Evolutionary conservation across 2,888 invertebrate genomes (phyloP).

Genomic region (Stenoptilia bipunctidactyla): DNA sequence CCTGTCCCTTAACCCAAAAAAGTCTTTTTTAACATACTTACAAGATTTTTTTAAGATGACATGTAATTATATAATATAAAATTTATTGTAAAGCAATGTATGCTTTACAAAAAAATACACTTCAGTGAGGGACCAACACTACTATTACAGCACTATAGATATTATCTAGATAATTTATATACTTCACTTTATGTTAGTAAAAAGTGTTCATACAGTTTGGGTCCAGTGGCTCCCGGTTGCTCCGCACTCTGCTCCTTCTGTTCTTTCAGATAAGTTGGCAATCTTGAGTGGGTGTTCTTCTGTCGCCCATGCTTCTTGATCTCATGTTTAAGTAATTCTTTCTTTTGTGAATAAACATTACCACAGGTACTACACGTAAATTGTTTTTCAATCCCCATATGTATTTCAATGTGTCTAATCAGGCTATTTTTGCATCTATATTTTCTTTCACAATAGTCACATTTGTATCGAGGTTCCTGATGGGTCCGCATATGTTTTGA

Average conservation of each 20-base stretch:
- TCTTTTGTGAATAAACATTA: background rate
- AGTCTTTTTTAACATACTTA: too few species aligned
- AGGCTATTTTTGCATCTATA: constrained; percentile 33
- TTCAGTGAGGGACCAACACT: too few species aligned
- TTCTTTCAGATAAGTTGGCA: constrained; percentile 27
- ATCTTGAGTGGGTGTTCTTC: constrained; percentile 22
- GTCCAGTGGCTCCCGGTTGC: too few species aligned
- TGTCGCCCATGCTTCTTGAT: background rate
- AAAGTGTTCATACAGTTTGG: too few species aligned
- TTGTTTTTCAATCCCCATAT: constrained; percentile 31
- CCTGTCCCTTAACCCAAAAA: too few species aligned
- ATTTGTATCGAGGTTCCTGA: constrained; percentile 34
- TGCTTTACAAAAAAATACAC: too few species aligned
- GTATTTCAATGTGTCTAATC: constrained; percentile 37
- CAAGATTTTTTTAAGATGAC: too few species aligned
- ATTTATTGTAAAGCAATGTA: too few species aligned
- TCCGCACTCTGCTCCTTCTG: background rate
- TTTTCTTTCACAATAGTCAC: constrained; percentile 36
- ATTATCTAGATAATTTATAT: too few species aligned
- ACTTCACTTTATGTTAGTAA: too few species aligned
- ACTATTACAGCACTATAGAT: too few species aligned
- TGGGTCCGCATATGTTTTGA: constrained; percentile 40
- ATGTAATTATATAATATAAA: too few species aligned
- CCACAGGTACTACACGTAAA: background rate
- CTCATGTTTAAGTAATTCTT: background rate